A percentile compares a stretch with the other conserved stretches of the same genome.
Conservation (phyloP, 2,113 vertebrate species). For the Rhinolophus sinicus region DNA sequence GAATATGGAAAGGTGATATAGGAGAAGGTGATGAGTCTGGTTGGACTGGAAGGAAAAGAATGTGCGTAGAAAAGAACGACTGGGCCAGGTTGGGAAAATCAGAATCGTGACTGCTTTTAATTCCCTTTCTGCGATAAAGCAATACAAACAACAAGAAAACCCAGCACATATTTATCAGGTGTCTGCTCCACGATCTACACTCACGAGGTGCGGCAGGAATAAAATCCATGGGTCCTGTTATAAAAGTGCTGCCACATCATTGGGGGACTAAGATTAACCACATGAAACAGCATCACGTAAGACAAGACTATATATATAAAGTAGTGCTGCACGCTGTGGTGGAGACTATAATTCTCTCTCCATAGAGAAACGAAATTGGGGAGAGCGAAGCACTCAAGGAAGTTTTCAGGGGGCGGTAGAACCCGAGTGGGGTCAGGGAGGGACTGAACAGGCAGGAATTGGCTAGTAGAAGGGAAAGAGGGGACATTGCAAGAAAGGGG, state of each 20-base stretch:
- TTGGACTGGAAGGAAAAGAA: not conserved
- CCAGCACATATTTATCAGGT: not conserved
- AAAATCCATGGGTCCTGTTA: not conserved
- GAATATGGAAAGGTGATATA: not conserved
- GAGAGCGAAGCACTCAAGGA: not conserved
- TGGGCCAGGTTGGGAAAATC: not conserved
- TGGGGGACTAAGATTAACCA: not conserved
- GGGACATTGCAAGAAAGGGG: not conserved
- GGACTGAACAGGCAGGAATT: not conserved
- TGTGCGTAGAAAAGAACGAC: not conserved
- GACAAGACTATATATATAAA: not conserved
- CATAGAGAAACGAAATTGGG: not conserved
- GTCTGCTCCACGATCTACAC: not conserved
- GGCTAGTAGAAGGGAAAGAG: not conserved
- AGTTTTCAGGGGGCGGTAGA: not conserved
- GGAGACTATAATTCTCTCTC: not conserved
- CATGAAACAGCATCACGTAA: not conserved
- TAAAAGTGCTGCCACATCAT: not conserved
- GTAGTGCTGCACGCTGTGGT: not conserved
- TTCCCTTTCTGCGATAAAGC: not conserved
- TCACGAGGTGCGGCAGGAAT: not conserved
- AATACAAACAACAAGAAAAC: not conserved
- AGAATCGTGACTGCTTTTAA: not conserved
- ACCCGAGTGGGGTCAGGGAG: not conserved
- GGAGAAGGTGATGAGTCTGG: not conserved